Conservation (phyloP, 2,797 vertebrate genomes). For the Catharus ustulatus region DNA sequence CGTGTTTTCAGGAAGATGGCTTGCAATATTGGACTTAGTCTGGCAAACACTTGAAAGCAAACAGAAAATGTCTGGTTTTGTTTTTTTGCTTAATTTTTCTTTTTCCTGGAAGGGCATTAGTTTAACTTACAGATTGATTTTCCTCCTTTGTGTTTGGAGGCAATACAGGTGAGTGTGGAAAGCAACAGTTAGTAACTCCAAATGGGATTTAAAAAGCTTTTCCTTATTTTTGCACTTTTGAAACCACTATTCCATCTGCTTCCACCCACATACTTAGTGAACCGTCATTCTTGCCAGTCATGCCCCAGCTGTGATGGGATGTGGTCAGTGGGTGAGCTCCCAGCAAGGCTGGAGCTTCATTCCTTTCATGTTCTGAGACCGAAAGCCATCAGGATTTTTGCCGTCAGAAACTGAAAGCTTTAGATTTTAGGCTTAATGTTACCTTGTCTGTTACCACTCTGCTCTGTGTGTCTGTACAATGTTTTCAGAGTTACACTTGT, state of each 20-base stretch:
- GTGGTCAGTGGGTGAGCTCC: not conserved
- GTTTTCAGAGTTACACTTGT: not conserved
- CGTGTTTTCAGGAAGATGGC: not conserved
- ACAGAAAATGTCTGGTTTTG: not conserved
- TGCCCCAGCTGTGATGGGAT: not conserved
- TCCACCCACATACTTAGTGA: not conserved
- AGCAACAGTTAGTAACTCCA: not conserved
- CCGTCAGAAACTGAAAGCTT: not conserved
- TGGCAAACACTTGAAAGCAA: not conserved
- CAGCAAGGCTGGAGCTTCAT: not conserved
- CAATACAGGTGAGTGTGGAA: not conserved
- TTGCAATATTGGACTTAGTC: not conserved
- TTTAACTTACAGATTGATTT: not conserved
- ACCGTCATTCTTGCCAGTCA: not conserved
- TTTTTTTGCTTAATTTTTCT: not conserved
- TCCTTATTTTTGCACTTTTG: not conserved
- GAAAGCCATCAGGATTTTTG: not conserved
- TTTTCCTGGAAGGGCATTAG: not conserved
- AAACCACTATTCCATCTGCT: not conserved
- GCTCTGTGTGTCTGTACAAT: not conserved
- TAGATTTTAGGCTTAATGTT: not conserved
- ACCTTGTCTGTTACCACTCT: not conserved
- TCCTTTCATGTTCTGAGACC: not conserved
- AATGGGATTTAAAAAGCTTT: not conserved
- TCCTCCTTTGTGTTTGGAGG: not conserved